Percentiles rank a stretch among this genome's conserved stretches.
These are phyloP conservation scores for Rhabdophis nuchalis DNA, from an alignment of 2,797 vertebrate species.

Conservation along the genomic window DNA sequence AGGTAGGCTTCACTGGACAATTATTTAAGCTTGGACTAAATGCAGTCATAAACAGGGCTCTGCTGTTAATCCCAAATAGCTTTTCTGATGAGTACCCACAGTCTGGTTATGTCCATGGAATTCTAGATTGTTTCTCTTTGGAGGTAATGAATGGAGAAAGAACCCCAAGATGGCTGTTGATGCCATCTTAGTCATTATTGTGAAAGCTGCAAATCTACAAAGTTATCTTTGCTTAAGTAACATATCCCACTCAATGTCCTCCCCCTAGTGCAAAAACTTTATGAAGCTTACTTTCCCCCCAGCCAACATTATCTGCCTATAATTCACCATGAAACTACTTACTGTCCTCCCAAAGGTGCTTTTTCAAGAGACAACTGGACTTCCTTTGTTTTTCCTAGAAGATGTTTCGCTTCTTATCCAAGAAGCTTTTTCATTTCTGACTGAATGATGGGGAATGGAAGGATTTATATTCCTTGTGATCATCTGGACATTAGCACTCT, in stretches of 20 bases:
- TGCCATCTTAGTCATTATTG: not conserved
- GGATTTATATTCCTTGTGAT: not conserved
- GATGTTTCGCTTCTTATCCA: not conserved
- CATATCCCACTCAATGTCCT: not conserved
- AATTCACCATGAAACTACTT: slow-evolving; percentile 28
- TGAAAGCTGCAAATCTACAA: not conserved
- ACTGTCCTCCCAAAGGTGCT: not conserved
- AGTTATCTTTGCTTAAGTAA: slow-evolving; percentile 29
- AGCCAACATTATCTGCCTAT: slow-evolving; percentile 31
- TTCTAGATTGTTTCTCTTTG: not conserved
- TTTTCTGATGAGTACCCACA: not conserved
- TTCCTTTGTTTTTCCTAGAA: not conserved
- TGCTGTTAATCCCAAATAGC: not conserved
- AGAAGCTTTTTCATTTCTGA: not conserved
- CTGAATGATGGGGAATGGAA: not conserved
- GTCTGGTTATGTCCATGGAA: not conserved
- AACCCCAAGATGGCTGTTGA: not conserved
- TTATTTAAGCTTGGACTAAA: not conserved
- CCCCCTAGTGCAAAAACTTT: slow-evolving; percentile 21
- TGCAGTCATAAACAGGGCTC: not conserved
- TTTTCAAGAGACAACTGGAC: not conserved
- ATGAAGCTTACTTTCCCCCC: slow-evolving; percentile 26
- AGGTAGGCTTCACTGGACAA: not conserved
- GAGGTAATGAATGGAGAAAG: not conserved
- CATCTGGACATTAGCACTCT: not conserved